Evolutionary conservation across 2,888 invertebrate species (phyloP).

Genomic region (Choristoneura rosaceana): DNA sequence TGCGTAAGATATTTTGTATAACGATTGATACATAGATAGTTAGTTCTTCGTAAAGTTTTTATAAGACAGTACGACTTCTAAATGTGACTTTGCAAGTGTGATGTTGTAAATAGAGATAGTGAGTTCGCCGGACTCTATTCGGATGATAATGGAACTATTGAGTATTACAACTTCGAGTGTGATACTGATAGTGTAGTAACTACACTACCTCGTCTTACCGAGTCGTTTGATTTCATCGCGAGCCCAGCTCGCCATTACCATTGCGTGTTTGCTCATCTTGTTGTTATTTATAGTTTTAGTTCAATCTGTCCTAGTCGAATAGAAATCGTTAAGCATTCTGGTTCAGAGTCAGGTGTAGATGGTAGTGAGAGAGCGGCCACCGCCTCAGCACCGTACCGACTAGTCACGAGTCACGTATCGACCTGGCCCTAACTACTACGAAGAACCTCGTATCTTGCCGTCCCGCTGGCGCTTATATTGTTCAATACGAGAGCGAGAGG

Average conservation of each 20-base stretch:
- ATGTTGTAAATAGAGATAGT: conserved; percentile 76
- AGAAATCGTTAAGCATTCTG: conserved; percentile 62
- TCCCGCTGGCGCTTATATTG: too few species aligned
- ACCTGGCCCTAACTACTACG: not conserved
- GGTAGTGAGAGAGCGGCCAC: conserved; percentile 50
- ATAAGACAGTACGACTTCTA: conserved; percentile 75
- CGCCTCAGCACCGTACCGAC: conserved; percentile 65
- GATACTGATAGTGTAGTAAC: conserved; percentile 76
- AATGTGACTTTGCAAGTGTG: conserved; percentile 83
- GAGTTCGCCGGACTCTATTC: conserved; percentile 57
- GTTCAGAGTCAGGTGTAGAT: conserved; percentile 56
- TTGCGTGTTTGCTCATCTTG: conserved; percentile 75
- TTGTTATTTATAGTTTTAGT: conserved; percentile 65
- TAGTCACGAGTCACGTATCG: conserved; percentile 61
- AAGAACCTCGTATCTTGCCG: too few species aligned
- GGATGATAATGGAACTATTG: conserved; percentile 58
- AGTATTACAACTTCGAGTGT: conserved; percentile 65
- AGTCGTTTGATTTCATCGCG: conserved; percentile 64
- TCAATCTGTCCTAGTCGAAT: conserved; percentile 71
- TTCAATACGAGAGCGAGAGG: too few species aligned
- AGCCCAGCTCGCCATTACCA: conserved; percentile 77
- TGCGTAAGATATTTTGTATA: conserved; percentile 82
- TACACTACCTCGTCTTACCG: conserved; percentile 81
- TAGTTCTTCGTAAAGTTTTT: conserved; percentile 80
- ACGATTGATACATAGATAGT: conserved; percentile 75